Evolutionary conservation across 2,113 vertebrate species (phyloP).

Genomic region (Perognathus longimembris): DNA sequence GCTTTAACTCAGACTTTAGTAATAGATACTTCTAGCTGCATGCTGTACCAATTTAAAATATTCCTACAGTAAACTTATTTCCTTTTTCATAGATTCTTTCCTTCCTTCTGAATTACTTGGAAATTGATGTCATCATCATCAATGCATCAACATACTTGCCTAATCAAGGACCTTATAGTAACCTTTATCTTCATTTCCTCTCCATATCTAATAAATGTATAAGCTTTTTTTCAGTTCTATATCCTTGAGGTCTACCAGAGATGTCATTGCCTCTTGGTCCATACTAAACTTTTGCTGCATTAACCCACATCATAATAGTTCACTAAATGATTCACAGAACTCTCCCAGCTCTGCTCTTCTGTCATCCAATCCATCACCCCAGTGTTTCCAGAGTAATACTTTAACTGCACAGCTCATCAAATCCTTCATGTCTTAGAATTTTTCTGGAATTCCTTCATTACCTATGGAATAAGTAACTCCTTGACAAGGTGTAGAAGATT

Average conservation of each 20-base stretch:
- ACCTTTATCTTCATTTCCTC: conserved; percentile 33
- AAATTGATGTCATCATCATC: not conserved
- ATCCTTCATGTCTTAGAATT: not conserved
- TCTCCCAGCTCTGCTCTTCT: not conserved
- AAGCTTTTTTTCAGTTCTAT: not conserved
- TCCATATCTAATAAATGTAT: not conserved
- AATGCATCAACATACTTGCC: not conserved
- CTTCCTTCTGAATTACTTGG: not conserved
- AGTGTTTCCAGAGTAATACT: not conserved
- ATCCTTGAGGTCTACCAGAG: not conserved
- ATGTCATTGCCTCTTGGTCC: not conserved
- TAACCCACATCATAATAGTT: not conserved
- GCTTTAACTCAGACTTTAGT: not conserved
- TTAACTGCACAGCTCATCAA: not conserved
- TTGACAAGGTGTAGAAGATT: not conserved
- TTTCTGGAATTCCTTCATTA: not conserved
- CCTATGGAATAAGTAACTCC: not conserved
- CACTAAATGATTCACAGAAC: not conserved
- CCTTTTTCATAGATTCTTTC: not conserved
- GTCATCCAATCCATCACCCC: not conserved
- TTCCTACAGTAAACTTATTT: not conserved
- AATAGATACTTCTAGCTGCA: not conserved
- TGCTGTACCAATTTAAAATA: not conserved
- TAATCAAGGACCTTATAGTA: not conserved
- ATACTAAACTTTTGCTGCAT: not conserved